Conservation (phyloP, 2,888 invertebrate species). For the Lithophane leautieri region DNA sequence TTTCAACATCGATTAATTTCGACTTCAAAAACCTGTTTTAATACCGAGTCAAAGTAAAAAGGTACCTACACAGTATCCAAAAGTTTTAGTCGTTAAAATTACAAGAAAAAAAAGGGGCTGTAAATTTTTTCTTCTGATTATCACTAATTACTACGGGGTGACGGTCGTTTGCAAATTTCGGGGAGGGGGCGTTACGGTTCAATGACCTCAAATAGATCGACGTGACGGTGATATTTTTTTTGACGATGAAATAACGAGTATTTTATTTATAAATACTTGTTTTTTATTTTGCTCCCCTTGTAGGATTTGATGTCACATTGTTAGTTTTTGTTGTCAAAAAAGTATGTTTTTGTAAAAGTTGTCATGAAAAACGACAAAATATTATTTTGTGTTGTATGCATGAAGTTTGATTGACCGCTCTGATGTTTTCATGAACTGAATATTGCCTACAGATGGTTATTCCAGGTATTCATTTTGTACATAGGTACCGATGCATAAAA, state of each 20-base stretch:
- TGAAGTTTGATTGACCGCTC: not conserved
- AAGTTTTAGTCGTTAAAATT: conserved; percentile 79
- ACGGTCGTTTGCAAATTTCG: conserved; percentile 74
- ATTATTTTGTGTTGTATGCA: not conserved
- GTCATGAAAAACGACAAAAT: not conserved
- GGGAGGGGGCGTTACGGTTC: conserved; percentile 78
- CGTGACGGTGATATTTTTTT: conserved; percentile 68
- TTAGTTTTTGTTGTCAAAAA: not conserved
- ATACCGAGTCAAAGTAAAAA: conserved; percentile 32
- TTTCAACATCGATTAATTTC: conserved; percentile 23
- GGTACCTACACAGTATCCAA: conserved; percentile 52
- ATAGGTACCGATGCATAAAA: not conserved
- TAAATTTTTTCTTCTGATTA: conserved; percentile 79
- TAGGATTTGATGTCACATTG: not conserved
- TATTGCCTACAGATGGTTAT: not conserved
- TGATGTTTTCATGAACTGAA: not conserved
- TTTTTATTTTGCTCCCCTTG: not conserved
- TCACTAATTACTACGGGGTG: conserved; percentile 85
- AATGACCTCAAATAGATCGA: conserved; percentile 80
- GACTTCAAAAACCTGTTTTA: conserved; percentile 35
- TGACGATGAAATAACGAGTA: conserved; percentile 48
- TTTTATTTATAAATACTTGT: conserved; percentile 42
- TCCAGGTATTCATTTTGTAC: not conserved
- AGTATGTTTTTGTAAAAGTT: not conserved
- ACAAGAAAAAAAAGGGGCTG: conserved; percentile 72